Percentiles rank a stretch among this genome's conserved stretches.
These are phyloP conservation scores for Tetheella fluctuosa DNA, from an alignment of 2,888 invertebrate species.

Conservation along the genomic window DNA sequence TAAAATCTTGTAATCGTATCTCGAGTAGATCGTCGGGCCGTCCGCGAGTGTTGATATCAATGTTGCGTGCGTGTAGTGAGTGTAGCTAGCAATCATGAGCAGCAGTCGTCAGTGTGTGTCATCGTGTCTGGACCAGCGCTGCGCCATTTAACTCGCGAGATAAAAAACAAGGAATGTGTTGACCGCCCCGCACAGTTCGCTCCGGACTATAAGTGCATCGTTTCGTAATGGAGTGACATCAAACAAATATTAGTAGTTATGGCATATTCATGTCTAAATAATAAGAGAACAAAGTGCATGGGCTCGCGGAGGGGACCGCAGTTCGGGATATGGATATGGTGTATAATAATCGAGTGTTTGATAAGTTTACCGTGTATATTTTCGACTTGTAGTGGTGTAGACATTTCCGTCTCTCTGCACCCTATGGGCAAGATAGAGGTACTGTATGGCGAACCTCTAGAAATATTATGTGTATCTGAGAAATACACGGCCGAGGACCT, in stretches of 20 bases:
- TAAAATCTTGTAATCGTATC: slow-evolving; percentile 37
- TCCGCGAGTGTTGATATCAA: slow-evolving; percentile 47
- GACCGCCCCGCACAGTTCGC: slow-evolving; percentile 53
- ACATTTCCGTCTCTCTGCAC: slow-evolving; percentile 64
- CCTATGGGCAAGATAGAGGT: slow-evolving; percentile 85
- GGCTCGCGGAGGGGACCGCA: slow-evolving; percentile 58
- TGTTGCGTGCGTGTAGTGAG: slow-evolving; percentile 41
- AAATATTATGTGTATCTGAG: slow-evolving; percentile 86
- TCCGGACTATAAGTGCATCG: slow-evolving; percentile 48
- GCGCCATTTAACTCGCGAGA: slow-evolving; percentile 73
- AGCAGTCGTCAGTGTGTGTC: slow-evolving; percentile 67
- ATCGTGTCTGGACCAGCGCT: slow-evolving; percentile 69
- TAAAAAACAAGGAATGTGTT: slow-evolving; percentile 72
- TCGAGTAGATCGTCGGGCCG: slow-evolving; percentile 36
- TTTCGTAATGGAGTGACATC: slow-evolving; percentile 70
- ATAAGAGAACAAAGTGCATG: slow-evolving; percentile 61
- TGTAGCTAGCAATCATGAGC: slow-evolving; percentile 40
- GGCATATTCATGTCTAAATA: slow-evolving; percentile 58
- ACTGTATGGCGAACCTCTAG: slow-evolving; percentile 84
- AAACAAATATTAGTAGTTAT: slow-evolving; percentile 54
- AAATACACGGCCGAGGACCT: slow-evolving; percentile 69
- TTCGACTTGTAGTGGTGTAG: slow-evolving; percentile 60
- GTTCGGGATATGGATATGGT: slow-evolving; percentile 69
- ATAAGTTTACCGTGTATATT: slow-evolving; percentile 67
- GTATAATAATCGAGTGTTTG: slow-evolving; percentile 62